Conservation (phyloP, 2,797 vertebrate genomes). For the Enteromius trimaculatus region DNA sequence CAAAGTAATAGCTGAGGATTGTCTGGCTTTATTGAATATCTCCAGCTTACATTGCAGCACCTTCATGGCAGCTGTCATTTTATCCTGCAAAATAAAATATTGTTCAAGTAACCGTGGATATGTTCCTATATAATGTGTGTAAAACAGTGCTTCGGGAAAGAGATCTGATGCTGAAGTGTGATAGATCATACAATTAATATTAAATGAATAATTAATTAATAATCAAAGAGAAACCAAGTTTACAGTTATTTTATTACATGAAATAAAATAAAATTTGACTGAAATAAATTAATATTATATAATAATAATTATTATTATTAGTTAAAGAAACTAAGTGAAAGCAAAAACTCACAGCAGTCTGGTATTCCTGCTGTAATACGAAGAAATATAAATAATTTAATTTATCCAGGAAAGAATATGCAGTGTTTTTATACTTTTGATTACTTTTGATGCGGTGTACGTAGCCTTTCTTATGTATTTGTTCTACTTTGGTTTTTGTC, state of each 20-base stretch:
- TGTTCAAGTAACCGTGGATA: background rate
- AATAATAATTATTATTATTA: too few relatives aligned
- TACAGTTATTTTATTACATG: background rate
- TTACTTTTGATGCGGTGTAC: background rate
- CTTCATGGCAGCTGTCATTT: constrained; percentile 69
- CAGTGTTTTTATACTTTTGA: background rate
- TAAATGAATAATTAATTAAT: background rate
- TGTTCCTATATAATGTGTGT: background rate
- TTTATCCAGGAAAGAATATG: too few relatives aligned
- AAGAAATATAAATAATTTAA: background rate
- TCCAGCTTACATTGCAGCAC: constrained; percentile 68
- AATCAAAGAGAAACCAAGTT: background rate
- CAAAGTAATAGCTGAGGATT: constrained; percentile 60
- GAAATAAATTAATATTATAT: background rate
- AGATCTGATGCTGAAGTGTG: too few relatives aligned
- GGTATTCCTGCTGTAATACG: background rate
- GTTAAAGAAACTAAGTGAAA: too few relatives aligned
- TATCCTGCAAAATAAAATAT: constrained; percentile 64
- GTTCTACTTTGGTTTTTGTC: too few relatives aligned
- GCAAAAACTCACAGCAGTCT: background rate
- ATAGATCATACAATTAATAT: background rate
- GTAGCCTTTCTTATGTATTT: background rate
- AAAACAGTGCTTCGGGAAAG: background rate
- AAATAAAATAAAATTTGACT: background rate
- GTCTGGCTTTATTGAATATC: constrained; percentile 59